Base-by-base conservation (phyloP, 2,113 vertebrate species). In the Dipodomys spectabilis region DNA sequence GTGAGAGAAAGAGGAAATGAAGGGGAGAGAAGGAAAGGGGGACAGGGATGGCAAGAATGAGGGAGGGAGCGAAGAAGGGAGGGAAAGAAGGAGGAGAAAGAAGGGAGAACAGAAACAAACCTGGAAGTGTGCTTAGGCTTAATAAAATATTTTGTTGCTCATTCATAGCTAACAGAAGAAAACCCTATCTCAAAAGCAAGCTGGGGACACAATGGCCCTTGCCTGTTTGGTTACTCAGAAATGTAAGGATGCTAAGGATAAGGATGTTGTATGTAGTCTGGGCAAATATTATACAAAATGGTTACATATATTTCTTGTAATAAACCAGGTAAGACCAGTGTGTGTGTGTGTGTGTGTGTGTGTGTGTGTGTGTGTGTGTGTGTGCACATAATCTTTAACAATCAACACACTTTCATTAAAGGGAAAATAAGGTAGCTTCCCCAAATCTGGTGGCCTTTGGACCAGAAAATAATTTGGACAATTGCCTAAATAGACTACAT, bases 41-140 rank as follows among this genome's bases (percentile, higher is more conserved):
- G 32, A 60, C 22, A 13, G 22, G 11, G 18, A 27, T 20, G 53
- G 15, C 4, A 30, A 57, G 28, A 7, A 9, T 6, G 18, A 44
- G 23, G 11, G 23, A 27, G 20, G 9, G 3, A 7, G 35, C 16
- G 3, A 20, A 8, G 1, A 1, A 1, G 20, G 4, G 3, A 7
- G 35, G 23, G 3, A 20, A 8, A 1, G 3, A 1, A 6, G 16
- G 4, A 11, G 22, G 32, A 13, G 7, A 28, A 2, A 23, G 32
- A 64, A 65, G 25, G 18, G 4, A 28, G 22, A 45, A 68, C 35
- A 87, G 44, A 93, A 95, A 62, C 60, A 64, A 25, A 64, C 8
- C 23, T 44, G 2, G 23, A 20, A 16, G 25, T 25, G 5, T 12
- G 2, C 60, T 91, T 44, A 32, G 12, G 44, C 8, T 82, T 39